Conservation (phyloP, 2,888 invertebrate genomes). For the Cheiracanthium punctorium region DNA sequence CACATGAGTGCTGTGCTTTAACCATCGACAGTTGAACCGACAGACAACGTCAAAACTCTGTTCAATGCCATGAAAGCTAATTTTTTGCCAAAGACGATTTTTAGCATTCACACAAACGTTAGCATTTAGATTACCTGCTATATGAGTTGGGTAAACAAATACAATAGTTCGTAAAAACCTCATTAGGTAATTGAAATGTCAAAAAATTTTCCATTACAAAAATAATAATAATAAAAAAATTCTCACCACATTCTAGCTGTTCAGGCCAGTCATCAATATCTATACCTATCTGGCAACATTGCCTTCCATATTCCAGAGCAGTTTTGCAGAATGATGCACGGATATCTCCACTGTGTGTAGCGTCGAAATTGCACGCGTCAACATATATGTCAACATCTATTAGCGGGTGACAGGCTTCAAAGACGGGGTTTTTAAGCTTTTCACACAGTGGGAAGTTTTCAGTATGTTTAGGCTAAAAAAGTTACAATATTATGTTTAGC, state of each 20-base stretch:
- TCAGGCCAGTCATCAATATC: slow-evolving; percentile 84
- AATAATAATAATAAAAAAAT: neutral
- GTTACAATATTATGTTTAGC: too few species aligned
- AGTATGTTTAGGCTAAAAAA: slow-evolving; percentile 28
- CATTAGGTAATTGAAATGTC: too few species aligned
- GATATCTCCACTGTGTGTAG: slow-evolving; percentile 75
- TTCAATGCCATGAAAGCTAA: too few species aligned
- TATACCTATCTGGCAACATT: slow-evolving; percentile 83
- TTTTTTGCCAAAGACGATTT: too few species aligned
- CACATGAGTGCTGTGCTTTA: too few species aligned
- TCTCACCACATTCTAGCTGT: slow-evolving; percentile 80
- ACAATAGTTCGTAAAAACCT: too few species aligned
- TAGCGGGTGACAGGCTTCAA: slow-evolving; percentile 76
- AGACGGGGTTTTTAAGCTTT: slow-evolving; percentile 27
- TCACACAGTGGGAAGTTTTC: slow-evolving; percentile 26
- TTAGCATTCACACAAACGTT: too few species aligned
- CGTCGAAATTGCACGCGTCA: slow-evolving; percentile 83
- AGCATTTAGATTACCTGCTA: too few species aligned
- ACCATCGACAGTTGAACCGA: too few species aligned
- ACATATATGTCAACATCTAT: slow-evolving; percentile 83
- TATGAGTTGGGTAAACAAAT: too few species aligned
- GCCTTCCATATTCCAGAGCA: slow-evolving; percentile 85
- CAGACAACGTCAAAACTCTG: too few species aligned
- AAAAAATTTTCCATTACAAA: too few species aligned
- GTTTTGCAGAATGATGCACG: slow-evolving; percentile 81